Conservation (phyloP, 1,140 invertebrate genomes). For the Ceratina japonica region DNA sequence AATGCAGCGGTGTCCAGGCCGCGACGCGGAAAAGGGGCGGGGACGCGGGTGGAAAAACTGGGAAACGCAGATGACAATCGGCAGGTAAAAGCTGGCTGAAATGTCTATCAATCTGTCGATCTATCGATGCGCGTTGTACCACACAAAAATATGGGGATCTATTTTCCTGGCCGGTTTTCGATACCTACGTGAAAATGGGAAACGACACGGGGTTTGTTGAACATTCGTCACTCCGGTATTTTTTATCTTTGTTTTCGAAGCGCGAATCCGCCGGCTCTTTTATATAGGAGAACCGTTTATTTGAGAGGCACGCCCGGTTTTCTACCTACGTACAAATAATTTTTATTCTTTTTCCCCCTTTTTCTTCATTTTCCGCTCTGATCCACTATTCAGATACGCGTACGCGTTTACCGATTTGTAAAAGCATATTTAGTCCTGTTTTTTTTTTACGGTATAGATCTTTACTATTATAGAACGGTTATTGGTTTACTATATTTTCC, state of each 20-base stretch:
- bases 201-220: slow-evolving; percentile 16
- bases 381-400: background rate
- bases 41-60: background rate
- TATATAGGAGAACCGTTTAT: slow-evolving; percentile 9
- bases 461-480: too few relatives aligned
- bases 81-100: slow-evolving; percentile 52
- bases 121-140: slow-evolving; percentile 49
- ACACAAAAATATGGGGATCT: slow-evolving; percentile 57
- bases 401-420: too few relatives aligned
- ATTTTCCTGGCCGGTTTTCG: slow-evolving; percentile 48
- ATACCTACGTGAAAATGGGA: slow-evolving; percentile 55
- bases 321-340: background rate
- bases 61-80: slow-evolving; percentile 47
- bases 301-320: background rate
- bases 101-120: slow-evolving; percentile 58
- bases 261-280: slow-evolving; percentile 12
- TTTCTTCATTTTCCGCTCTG: background rate
- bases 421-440: too few relatives aligned
- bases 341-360: background rate
- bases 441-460: too few relatives aligned
- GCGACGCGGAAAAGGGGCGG: background rate
- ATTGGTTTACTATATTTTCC: too few relatives aligned
- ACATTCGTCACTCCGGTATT: slow-evolving; percentile 19
- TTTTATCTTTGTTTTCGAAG: slow-evolving; percentile 5
- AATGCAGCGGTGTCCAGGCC: background rate